Percentiles rank a stretch among this genome's conserved stretches.
Evolutionary conservation across 2,888 invertebrate species (phyloP).

Genomic region (Mythimna impura): DNA sequence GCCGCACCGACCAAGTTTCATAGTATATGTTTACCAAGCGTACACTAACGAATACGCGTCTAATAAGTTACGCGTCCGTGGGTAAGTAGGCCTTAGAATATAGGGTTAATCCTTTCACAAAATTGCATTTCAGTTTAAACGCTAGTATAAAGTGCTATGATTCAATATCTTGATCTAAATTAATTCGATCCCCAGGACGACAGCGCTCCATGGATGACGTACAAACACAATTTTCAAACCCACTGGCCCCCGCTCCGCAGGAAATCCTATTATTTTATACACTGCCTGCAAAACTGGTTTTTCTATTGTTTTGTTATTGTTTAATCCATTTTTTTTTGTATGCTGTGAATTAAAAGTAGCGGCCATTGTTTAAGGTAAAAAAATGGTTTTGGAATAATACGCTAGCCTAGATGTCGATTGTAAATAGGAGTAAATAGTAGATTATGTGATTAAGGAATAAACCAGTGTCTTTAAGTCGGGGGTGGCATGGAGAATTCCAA

Average conservation of each 20-base stretch:
- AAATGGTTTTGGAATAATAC: not conserved
- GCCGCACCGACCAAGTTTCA: no score
- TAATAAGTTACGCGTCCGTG: no score
- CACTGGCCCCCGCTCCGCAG: slow-evolving; percentile 35
- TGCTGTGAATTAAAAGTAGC: no score
- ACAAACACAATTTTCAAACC: slow-evolving; percentile 58
- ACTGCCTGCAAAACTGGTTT: slow-evolving; percentile 7
- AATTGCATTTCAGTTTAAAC: not conserved
- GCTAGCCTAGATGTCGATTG: not conserved
- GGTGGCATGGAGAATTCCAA: no score
- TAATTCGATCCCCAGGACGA: slow-evolving; percentile 27
- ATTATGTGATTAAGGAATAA: no score
- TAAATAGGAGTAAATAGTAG: not conserved
- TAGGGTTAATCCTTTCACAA: not conserved
- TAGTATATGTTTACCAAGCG: no score
- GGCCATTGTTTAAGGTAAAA: not conserved
- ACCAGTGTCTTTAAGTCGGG: no score
- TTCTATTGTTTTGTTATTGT: slow-evolving; percentile 18
- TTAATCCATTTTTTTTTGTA: not conserved
- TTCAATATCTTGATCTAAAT: slow-evolving; percentile 30
- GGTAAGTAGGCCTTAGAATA: no score
- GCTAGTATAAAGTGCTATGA: slow-evolving; percentile 11
- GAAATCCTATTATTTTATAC: slow-evolving; percentile 49
- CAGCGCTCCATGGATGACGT: slow-evolving; percentile 33
- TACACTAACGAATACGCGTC: no score